Percentiles rank a stretch among this genome's conserved stretches.
phyloP scores from a whole-genome alignment of 2,113 vertebrate species.

The Ibidorhyncha struthersii region DNA sequence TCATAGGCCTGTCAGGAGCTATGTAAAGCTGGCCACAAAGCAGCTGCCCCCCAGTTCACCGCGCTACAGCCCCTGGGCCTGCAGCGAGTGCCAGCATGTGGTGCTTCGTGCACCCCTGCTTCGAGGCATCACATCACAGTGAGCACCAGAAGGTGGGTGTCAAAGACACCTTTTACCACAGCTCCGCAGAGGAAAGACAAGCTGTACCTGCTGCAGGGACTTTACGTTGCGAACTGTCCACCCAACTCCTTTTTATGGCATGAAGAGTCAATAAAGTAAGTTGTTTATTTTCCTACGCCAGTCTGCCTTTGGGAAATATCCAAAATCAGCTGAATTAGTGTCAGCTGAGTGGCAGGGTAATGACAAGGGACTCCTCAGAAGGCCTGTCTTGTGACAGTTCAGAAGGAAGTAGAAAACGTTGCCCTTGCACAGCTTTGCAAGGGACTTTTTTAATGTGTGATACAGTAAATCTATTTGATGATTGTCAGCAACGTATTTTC shows the following conservation, averaged over 20 bases:
- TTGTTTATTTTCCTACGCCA: not conserved
- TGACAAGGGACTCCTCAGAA: not conserved
- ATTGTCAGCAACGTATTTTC: not conserved
- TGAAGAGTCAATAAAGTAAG: not conserved
- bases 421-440: not conserved
- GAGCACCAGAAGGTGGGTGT: not conserved
- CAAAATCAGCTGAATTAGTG: not conserved
- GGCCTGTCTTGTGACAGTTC: not conserved
- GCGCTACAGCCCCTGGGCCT: not conserved
- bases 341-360: not conserved
- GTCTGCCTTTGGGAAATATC: not conserved
- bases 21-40: not conserved
- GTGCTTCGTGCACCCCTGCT: not conserved
- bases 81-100: rapidly evolving
- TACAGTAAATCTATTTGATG: not conserved
- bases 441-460: not conserved
- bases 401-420: not conserved
- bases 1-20: not conserved
- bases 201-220: not conserved
- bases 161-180: not conserved
- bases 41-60: not conserved
- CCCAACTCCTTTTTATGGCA: not conserved
- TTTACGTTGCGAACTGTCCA: not conserved
- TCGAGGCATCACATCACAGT: rapidly evolving
- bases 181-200: not conserved